These are phyloP conservation scores for Lucinisca nassula DNA, from an alignment of 2,888 invertebrate genomes.

Conservation along the genomic window DNA sequence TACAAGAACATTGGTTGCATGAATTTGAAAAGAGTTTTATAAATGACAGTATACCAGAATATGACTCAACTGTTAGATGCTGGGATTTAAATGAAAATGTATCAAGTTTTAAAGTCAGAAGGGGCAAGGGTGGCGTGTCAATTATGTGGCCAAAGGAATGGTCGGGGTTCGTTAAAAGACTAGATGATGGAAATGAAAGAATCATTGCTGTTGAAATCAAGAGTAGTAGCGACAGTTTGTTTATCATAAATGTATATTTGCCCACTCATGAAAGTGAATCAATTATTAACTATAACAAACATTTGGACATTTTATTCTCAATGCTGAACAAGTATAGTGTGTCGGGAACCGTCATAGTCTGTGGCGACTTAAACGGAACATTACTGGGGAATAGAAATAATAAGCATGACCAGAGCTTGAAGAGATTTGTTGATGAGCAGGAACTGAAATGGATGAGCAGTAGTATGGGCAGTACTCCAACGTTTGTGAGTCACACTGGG, in stretches of 20 bases:
- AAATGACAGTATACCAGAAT: not conserved
- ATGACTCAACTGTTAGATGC: not conserved
- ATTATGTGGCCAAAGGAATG: no score
- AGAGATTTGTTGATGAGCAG: not conserved
- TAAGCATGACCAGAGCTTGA: not conserved
- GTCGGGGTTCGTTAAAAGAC: no score
- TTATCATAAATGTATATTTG: not conserved
- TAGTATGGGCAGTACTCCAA: not conserved
- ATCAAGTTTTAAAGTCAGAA: not conserved
- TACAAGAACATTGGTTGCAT: not conserved
- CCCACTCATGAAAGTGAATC: not conserved
- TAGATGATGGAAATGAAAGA: no score
- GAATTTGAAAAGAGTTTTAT: not conserved
- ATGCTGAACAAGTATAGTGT: not conserved
- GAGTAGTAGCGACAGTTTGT: not conserved
- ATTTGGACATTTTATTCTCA: not conserved
- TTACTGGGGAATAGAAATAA: not conserved
- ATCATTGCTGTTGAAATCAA: not conserved
- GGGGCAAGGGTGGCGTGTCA: not conserved
- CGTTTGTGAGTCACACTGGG: no score
- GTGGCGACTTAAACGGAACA: not conserved
- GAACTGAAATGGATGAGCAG: not conserved
- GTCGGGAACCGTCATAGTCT: not conserved
- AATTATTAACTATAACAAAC: not conserved
- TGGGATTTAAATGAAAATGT: not conserved